Conservation (phyloP, 2,888 invertebrate genomes). For the Ectropis crepuscularia region DNA sequence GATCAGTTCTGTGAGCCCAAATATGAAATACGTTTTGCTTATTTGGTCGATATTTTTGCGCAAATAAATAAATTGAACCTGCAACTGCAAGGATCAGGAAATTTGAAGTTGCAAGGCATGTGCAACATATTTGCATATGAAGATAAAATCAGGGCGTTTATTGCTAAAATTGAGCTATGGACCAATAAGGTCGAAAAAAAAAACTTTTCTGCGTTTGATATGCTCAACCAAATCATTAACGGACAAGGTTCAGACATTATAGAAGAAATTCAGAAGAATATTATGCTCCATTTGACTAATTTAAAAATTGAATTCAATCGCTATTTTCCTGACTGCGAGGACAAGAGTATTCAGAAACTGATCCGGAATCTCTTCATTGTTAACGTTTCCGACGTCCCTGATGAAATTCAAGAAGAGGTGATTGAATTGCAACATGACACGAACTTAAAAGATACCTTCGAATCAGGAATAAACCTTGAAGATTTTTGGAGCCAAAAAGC, state of each 20-base stretch:
- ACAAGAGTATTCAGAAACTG: constrained; percentile 35
- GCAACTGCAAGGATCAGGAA: constrained; percentile 27
- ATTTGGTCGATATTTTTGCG: constrained; percentile 22
- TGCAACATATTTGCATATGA: constrained; percentile 25
- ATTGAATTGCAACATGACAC: constrained; percentile 41
- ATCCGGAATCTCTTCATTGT: constrained; percentile 28
- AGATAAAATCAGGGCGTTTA: constrained; percentile 32
- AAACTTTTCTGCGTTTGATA: constrained; percentile 29
- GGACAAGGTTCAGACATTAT: not conserved
- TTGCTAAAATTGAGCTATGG: constrained; percentile 37
- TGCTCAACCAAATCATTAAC: constrained; percentile 22
- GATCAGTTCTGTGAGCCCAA: constrained; percentile 19
- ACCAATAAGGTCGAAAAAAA: constrained; percentile 14
- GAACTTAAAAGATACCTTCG: constrained; percentile 36
- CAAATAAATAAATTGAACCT: constrained; percentile 28
- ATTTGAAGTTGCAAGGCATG: constrained; percentile 28
- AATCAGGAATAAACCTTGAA: constrained; percentile 26
- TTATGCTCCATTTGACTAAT: not conserved
- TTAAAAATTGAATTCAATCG: constrained; percentile 26
- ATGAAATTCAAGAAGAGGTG: constrained; percentile 37
- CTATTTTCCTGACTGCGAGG: constrained; percentile 15
- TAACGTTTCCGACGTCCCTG: constrained; percentile 36
- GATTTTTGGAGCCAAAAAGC: constrained; percentile 24
- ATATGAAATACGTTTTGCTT: constrained; percentile 29
- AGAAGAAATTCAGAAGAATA: constrained; percentile 2